Conservation (phyloP, 2,888 invertebrate species). For the Endotricha flammealis region DNA sequence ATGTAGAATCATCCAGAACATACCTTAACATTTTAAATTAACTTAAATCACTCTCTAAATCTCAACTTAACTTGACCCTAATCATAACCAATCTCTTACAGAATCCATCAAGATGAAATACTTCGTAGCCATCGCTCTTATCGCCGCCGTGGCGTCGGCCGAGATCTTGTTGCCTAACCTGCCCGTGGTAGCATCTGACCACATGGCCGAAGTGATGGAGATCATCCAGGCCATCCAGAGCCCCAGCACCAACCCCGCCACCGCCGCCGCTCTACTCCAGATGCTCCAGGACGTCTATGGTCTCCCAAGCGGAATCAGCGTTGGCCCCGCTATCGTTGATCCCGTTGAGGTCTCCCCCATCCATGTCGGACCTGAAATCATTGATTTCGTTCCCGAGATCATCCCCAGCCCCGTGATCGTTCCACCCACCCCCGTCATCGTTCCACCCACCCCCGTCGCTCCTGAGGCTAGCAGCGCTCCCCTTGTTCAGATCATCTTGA, state of each 20-base stretch:
- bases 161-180: slow-evolving; percentile 24
- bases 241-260: slow-evolving; percentile 48
- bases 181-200: slow-evolving; percentile 18
- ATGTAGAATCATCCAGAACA: too few species aligned
- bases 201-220: slow-evolving; percentile 31
- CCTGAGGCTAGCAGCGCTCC: slow-evolving; percentile 21
- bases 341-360: slow-evolving; percentile 5
- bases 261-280: slow-evolving; percentile 36
- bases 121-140: slow-evolving; percentile 45
- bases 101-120: slow-evolving; percentile 49
- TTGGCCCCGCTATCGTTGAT: slow-evolving; percentile 11
- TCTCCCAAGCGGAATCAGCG: too few species aligned
- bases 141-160: slow-evolving; percentile 49
- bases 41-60: too few species aligned
- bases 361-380: slow-evolving; percentile 8
- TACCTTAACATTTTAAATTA: too few species aligned
- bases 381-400: slow-evolving; percentile 1
- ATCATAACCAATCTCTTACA: slow-evolving; percentile 22
- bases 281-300: slow-evolving; percentile 24
- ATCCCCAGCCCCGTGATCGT: slow-evolving; percentile 2
- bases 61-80: too few species aligned
- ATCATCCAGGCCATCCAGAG: slow-evolving; percentile 48
- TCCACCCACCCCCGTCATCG: slow-evolving; percentile 12
- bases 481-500: slow-evolving; percentile 39
- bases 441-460: slow-evolving; percentile 18